These are phyloP conservation scores for Lysiphlebus fabarum DNA, from an alignment of 1,140 invertebrate species.

Conservation along the genomic window DNA sequence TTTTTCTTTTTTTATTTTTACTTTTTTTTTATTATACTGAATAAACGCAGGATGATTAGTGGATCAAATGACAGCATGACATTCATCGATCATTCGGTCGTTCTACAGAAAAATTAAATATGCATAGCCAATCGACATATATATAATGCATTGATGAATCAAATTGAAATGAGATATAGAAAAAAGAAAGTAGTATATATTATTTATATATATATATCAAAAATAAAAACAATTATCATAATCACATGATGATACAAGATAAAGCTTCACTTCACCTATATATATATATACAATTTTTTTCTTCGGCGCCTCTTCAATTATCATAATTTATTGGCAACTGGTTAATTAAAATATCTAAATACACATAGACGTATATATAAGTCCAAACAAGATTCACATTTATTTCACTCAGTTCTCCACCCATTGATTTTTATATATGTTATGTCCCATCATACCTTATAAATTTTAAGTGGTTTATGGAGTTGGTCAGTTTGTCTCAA, in stretches of 20 bases:
- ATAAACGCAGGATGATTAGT: no score
- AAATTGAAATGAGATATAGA: no score
- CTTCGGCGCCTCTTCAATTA: conserved; percentile 36
- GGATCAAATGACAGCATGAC: no score
- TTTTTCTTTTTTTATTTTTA: no score
- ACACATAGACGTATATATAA: conserved; percentile 34
- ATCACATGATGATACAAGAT: neutral
- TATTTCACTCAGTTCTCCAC: conserved; percentile 11
- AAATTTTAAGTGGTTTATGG: conserved; percentile 51
- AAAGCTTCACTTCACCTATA: conserved; percentile 20
- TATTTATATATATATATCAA: no score
- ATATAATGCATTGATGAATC: no score
- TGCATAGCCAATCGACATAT: no score
- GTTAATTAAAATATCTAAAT: conserved; percentile 55
- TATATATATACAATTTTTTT: neutral
- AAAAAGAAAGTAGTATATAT: no score
- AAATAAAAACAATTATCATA: no score
- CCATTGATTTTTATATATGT: conserved; percentile 17
- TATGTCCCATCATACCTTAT: conserved; percentile 41
- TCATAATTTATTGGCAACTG: conserved; percentile 51
- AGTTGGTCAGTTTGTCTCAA: conserved; percentile 28
- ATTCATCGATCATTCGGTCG: no score
- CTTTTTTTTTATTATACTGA: no score
- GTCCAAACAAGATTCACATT: conserved; percentile 20
- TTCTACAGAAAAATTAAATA: no score